A percentile compares a stretch with the other conserved stretches of the same genome.
Conservation (phyloP, 53 echinoderm and acorn worm species). For the Apostichopus leukothele region DNA sequence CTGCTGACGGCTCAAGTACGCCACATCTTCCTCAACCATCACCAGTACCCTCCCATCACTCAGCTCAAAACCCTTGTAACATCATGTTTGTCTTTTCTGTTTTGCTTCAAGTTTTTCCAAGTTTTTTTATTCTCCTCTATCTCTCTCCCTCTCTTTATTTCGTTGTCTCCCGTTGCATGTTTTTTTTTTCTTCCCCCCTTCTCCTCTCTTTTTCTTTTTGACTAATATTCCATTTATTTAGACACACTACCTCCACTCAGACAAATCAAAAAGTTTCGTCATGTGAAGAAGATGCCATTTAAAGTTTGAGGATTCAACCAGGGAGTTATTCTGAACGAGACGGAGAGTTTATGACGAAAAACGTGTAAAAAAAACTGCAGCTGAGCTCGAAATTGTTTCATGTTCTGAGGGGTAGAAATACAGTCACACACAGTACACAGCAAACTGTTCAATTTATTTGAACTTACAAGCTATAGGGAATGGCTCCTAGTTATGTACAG, state of each 20-base stretch:
- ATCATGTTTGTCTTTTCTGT: not conserved
- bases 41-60: not conserved
- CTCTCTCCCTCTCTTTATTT: not conserved
- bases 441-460: too few species aligned
- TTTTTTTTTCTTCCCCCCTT: not conserved
- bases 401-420: not conserved
- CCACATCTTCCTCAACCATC: not conserved
- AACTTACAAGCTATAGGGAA: too few species aligned
- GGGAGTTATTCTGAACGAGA: not conserved
- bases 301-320: not conserved
- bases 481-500: too few species aligned
- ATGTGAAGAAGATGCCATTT: not conserved
- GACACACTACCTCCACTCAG: not conserved
- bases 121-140: not conserved
- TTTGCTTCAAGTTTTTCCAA: not conserved
- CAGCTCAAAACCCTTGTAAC: not conserved
- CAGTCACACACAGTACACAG: too few species aligned
- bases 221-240: not conserved
- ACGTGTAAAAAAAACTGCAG: not conserved
- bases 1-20: conserved; percentile 1
- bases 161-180: not conserved
- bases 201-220: conserved; percentile 4
- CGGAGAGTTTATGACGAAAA: too few species aligned
- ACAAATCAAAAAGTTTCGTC: not conserved
- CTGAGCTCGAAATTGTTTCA: not conserved